Evolutionary conservation across 2,113 vertebrate genomes (phyloP), one percentile per base, ranked within the genome.

Genomic region (Labrus mixtus): DNA sequence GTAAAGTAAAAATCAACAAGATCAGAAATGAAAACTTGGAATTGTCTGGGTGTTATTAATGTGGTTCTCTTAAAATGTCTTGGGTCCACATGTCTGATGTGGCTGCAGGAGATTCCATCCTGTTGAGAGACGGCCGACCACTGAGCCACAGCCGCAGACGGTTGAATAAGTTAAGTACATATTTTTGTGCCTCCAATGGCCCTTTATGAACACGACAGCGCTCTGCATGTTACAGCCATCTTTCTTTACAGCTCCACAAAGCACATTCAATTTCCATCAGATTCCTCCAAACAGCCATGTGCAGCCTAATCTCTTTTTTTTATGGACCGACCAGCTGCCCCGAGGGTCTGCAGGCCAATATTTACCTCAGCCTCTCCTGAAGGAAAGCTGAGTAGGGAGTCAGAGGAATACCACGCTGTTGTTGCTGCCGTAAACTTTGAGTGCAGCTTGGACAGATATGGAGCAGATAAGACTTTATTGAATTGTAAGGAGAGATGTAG

Each of bases 271-370:
- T 48, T 48, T 46, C 13, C 46, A 19, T 48, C 53, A 70, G 33
- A 37, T 23, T 33, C 39, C 20, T 62, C 13, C 50, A 48, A 63
- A 58, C 66, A 71, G 70, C 43, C 29, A 54, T 54, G 68, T 45
- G 73, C 63, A 46, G 63, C 53, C 64, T 45, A 8, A 66, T 39
- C 53, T 70, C 54, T 60, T 50, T 46, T 25, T 39, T 64, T 81
- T 74, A 56, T 61, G 50, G 57, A 73, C 41, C 74, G 3, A 78
- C 70, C 68, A 73, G 29, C 15, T 53, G 36, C 8, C 64, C 58
- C 6, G 46, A 57, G 78, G 68, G 50, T 67, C 45, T 62, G 64
- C 19, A 36, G 53, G 37, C 36, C 62, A 84, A 79, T 79, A 67
- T 76, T 53, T 78, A 48, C 59, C 25, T 48, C 64, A 22, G 37